A percentile compares a stretch with the other conserved stretches of the same genome.
Evolutionary conservation across 2,888 invertebrate species (phyloP).

Genomic region (Abrostola tripartita): DNA sequence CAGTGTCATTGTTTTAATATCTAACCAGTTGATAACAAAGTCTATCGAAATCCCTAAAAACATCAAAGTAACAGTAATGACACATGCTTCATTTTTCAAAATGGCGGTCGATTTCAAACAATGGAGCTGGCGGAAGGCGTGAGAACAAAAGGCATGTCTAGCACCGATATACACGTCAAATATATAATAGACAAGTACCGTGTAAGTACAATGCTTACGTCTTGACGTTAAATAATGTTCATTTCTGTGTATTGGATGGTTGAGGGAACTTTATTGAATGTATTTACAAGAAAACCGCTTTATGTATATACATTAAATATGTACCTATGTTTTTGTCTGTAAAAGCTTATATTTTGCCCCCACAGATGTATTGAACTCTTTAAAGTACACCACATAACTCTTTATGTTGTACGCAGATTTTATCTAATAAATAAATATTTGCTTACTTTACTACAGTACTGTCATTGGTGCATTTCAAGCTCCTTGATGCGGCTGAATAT

Average conservation of each 20-base stretch:
- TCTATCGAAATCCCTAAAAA: constrained; percentile 7
- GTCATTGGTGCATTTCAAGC: too few relatives aligned
- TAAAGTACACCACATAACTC: too few relatives aligned
- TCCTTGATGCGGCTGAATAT: too few relatives aligned
- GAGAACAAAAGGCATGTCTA: constrained; percentile 45
- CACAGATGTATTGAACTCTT: too few relatives aligned
- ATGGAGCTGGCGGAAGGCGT: constrained; percentile 35
- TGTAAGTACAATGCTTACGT: not conserved
- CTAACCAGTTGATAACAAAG: too few relatives aligned
- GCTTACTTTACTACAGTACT: too few relatives aligned
- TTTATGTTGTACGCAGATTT: too few relatives aligned
- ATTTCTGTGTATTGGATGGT: not conserved
- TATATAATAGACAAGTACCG: constrained; percentile 13
- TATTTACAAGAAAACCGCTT: not conserved
- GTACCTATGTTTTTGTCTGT: too few relatives aligned
- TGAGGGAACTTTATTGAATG: not conserved
- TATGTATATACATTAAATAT: too few relatives aligned
- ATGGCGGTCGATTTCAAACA: constrained; percentile 48
- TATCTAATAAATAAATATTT: too few relatives aligned
- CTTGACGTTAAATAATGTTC: constrained; percentile 20
- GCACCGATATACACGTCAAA: constrained; percentile 29
- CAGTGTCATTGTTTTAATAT: too few relatives aligned
- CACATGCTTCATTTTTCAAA: constrained; percentile 50
- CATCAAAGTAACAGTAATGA: constrained; percentile 22
- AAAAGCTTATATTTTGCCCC: too few relatives aligned